Evolutionary conservation across 2,888 invertebrate species (phyloP).

Genomic region (Leistus spinibarbis): DNA sequence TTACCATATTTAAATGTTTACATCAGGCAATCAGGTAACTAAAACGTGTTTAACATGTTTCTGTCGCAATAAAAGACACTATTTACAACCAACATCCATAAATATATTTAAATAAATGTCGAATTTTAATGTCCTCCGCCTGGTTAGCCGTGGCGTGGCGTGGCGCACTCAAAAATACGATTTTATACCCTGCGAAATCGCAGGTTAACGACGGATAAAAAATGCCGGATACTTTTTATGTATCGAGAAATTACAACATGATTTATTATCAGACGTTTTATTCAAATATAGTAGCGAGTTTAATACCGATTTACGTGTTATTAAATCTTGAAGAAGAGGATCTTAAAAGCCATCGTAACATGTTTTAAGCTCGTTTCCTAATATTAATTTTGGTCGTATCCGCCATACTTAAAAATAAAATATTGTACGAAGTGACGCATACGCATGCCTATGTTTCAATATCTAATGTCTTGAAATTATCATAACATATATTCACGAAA

Average conservation of each 20-base stretch:
- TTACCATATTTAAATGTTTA: constrained; percentile 44
- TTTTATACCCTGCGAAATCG: constrained; percentile 29
- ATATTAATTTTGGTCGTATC: not conserved
- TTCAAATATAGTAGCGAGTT: constrained; percentile 28
- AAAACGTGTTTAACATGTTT: constrained; percentile 36
- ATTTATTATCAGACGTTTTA: constrained; percentile 24
- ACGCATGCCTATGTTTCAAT: too few species aligned
- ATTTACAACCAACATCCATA: constrained; percentile 34
- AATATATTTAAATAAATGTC: constrained; percentile 39
- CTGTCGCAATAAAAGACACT: constrained; percentile 25
- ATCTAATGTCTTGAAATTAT: too few species aligned
- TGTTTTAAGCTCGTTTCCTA: not conserved
- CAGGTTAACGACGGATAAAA: constrained; percentile 21
- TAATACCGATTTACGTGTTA: constrained; percentile 37
- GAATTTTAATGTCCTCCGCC: constrained; percentile 34
- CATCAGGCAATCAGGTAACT: constrained; percentile 40
- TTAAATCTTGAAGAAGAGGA: constrained; percentile 12
- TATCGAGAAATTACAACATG: constrained; percentile 31
- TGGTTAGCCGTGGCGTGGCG: constrained; percentile 10
- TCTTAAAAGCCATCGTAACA: not conserved
- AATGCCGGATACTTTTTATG: constrained; percentile 35
- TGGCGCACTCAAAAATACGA: not conserved
- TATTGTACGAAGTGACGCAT: not conserved
- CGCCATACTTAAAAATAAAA: not conserved
- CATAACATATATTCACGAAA: too few species aligned